Conservation (phyloP, 2,888 invertebrate genomes). For the Gastracanthus pulcherrimus region DNA sequence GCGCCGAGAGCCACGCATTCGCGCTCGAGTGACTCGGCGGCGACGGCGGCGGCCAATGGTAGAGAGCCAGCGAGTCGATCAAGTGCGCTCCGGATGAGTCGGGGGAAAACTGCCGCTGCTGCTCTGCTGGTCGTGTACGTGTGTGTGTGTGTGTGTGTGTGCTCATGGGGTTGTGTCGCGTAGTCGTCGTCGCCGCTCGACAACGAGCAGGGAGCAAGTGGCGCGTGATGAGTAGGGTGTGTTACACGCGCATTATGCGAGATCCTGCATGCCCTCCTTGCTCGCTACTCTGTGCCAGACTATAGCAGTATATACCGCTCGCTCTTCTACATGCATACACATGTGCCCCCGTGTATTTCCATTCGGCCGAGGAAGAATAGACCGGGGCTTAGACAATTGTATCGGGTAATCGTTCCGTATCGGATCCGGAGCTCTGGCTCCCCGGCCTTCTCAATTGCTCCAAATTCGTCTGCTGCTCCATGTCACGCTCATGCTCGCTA, state of each 20-base stretch:
- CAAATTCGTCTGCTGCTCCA: conserved; percentile 14
- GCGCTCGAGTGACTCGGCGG: conserved; percentile 36
- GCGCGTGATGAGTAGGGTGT: conserved; percentile 76
- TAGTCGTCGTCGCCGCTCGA: background rate
- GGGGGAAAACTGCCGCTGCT: background rate
- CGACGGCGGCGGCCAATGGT: conserved; percentile 45
- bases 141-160: background rate
- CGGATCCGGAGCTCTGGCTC: conserved; percentile 38
- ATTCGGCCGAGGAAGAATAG: conserved; percentile 35
- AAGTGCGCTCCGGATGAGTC: conserved; percentile 19
- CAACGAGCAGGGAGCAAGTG: conserved; percentile 68
- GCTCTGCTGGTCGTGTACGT: background rate
- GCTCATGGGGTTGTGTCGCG: background rate
- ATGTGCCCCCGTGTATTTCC: background rate
- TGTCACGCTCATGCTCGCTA: no score
- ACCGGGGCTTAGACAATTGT: conserved; percentile 67
- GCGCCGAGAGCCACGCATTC: conserved; percentile 47
- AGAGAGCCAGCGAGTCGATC: conserved; percentile 39
- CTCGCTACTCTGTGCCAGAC: conserved; percentile 17
- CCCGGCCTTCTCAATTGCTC: conserved; percentile 13
- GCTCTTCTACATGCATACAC: background rate
- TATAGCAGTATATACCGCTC: background rate
- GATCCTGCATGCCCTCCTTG: conserved; percentile 41
- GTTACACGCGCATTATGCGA: conserved; percentile 70
- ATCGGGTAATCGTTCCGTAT: conserved; percentile 69